Conservation (phyloP, 2,797 vertebrate genomes). For the Peromyscus melanophrys region DNA sequence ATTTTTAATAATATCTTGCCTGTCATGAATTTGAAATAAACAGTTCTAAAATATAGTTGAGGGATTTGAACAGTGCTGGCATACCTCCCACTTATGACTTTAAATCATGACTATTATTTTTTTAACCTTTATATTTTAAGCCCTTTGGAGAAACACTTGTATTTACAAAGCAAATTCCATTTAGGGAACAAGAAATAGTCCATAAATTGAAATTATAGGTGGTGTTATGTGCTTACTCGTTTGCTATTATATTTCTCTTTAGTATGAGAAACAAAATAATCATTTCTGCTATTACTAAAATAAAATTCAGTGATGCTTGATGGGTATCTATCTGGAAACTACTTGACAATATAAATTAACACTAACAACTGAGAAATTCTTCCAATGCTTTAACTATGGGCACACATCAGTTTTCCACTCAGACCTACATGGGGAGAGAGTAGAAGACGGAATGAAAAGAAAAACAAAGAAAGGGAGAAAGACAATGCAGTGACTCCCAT, state of each 20-base stretch:
- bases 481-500: not conserved
- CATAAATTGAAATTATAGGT: conserved; percentile 62
- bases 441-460: not conserved
- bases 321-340: conserved; percentile 61
- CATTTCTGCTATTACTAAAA: conserved; percentile 60
- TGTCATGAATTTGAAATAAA: conserved; percentile 83
- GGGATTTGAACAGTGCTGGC: conserved; percentile 73
- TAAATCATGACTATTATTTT: conserved; percentile 66
- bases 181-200: conserved; percentile 54
- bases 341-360: conserved; percentile 68
- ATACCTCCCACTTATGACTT: conserved; percentile 63
- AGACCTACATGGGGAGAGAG: not conserved
- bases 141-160: conserved; percentile 58
- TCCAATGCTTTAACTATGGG: conserved; percentile 51
- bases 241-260: conserved; percentile 65
- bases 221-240: conserved; percentile 33
- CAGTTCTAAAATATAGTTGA: conserved; percentile 79
- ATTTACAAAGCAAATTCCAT: conserved; percentile 70
- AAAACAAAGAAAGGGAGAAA: not conserved
- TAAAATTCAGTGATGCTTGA: conserved; percentile 62
- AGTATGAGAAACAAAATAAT: conserved; percentile 42
- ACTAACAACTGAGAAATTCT: conserved; percentile 37
- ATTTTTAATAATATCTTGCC: conserved; percentile 82
- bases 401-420: not conserved
- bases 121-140: conserved; percentile 79